These are phyloP conservation scores for Himalopsyche kuldschensis DNA, from an alignment of 2,888 invertebrate genomes.

Conservation along the genomic window DNA sequence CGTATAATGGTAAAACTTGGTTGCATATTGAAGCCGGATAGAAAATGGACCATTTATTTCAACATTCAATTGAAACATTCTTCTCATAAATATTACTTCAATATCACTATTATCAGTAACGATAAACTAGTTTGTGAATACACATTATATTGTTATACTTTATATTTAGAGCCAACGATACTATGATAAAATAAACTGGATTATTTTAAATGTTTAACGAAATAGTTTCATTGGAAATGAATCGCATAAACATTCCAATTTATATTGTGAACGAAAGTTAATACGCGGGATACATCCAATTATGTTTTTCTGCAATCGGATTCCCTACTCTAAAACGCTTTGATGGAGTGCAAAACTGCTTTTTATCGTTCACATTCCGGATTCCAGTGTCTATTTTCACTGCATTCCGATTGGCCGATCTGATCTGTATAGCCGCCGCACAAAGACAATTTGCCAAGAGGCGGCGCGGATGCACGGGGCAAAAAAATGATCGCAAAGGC, in stretches of 20 bases:
- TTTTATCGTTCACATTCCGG: not conserved
- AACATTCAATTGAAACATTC: too few relatives aligned
- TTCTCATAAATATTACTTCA: too few relatives aligned
- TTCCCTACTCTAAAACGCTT: not conserved
- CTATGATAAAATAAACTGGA: not conserved
- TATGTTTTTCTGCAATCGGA: not conserved
- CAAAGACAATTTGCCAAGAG: conserved; percentile 1
- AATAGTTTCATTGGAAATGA: not conserved
- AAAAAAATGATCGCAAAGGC: not conserved
- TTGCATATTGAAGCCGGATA: too few relatives aligned
- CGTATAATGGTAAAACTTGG: too few relatives aligned
- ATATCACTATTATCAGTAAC: too few relatives aligned
- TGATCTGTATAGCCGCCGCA: not conserved
- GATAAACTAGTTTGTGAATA: too few relatives aligned
- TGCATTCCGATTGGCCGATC: not conserved
- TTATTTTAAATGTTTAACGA: not conserved
- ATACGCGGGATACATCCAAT: not conserved
- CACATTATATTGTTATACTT: not conserved
- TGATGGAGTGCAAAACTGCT: not conserved
- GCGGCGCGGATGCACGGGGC: not conserved
- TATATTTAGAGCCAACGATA: not conserved
- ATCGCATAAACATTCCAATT: not conserved
- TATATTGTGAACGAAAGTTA: not conserved
- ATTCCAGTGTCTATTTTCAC: not conserved
- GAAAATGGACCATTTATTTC: too few relatives aligned